Evolutionary conservation across 2,888 invertebrate genomes (phyloP), one percentile per base, ranked within the genome.

Genomic region (Xylota segnis): DNA sequence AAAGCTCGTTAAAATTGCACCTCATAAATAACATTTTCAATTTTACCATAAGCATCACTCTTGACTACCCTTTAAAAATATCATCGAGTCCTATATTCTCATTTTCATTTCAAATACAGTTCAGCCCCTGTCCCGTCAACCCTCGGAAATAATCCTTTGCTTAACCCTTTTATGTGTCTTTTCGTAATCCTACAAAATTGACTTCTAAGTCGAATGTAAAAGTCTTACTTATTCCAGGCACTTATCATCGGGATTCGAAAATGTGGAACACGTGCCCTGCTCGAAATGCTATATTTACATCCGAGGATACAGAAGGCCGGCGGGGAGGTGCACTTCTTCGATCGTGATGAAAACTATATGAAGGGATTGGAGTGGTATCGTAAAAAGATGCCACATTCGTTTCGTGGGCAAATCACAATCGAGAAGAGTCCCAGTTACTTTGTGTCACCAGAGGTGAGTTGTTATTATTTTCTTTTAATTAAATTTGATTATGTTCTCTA

Each of bases 361-460:
- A 94, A 95, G 87, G 99, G 99, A 0, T 93, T 98, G 81, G 98
- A 98, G 84, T 99, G 99, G 99, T 99, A 99, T 92, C 93, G 97
- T 82, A 95, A 95, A 90, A 97, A 97, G 91, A 98, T 99, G 98
- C 98, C 98, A 10, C 96, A 96, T 90, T 97, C 98, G 0, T 97
- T 96, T 92, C 95, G 95, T 87, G 97, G 97, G 52, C 98, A 98
- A 92, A 96, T 98, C 88, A 98, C 98, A 74, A 97, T 98, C 89
- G 99, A 99, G 93, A 99, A 99, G 93, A 98, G 98, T 89, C 99
- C 99, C 5, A 98, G 98, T 90, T 99, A 99, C 93, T 99, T 99
- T 93, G 97, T 98, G 56, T 98, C 98, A 74, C 96, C 97, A 12
- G 96, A 97, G 94, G 98, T 98, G 92, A 94, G 94, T 90, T 23